phyloP scores from a whole-genome alignment of 2,113 vertebrate species.

The Clarias magur region DNA sequence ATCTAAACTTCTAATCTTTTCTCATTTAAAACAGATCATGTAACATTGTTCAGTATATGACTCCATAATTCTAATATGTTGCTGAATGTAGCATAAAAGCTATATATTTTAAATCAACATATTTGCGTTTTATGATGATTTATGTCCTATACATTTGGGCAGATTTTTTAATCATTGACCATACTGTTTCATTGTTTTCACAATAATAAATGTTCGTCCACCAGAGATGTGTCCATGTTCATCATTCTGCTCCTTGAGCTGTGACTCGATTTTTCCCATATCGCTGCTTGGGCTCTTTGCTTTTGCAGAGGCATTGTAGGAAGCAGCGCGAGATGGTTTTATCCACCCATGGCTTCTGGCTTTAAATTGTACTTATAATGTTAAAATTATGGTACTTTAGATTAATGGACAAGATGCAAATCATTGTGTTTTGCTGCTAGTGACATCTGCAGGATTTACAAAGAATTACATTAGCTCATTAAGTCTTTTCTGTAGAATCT shows the following conservation, averaged over 20 bases:
- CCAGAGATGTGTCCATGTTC: too few relatives aligned
- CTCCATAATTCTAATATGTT: slow-evolving; percentile 14
- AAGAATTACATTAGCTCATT: not conserved
- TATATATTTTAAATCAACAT: not conserved
- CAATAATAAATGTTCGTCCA: not conserved
- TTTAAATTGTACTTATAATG: not conserved
- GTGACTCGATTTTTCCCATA: too few relatives aligned
- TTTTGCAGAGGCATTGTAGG: too few relatives aligned
- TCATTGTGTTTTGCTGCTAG: not conserved
- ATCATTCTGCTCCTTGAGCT: too few relatives aligned
- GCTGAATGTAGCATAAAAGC: slow-evolving; percentile 19
- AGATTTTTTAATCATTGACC: not conserved
- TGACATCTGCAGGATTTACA: not conserved
- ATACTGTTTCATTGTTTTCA: slow-evolving; percentile 7
- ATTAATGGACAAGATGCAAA: slow-evolving; percentile 15
- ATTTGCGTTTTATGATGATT: not conserved
- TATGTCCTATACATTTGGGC: not conserved
- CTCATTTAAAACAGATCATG: not conserved
- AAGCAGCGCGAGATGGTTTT: too few relatives aligned
- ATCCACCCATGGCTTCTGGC: too few relatives aligned
- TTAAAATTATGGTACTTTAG: not conserved
- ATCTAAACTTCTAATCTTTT: not conserved
- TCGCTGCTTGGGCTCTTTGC: too few relatives aligned
- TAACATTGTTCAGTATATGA: slow-evolving; percentile 1
- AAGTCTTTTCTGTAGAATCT: not conserved